Conservation (phyloP, 92 coral and sea anemone species). For the Palythoa grandis region DNA sequence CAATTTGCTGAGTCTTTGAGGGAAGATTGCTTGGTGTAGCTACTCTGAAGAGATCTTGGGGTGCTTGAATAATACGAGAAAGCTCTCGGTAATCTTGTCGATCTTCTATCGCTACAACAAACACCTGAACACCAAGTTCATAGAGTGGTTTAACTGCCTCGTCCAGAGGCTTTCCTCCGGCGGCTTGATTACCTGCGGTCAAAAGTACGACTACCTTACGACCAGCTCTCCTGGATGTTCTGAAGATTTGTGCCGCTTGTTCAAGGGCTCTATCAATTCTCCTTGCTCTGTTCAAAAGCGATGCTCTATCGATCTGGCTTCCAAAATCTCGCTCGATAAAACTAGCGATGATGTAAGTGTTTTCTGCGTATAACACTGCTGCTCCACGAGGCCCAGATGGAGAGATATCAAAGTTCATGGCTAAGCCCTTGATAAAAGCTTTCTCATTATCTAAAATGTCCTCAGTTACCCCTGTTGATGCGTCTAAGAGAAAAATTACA, state of each 20-base stretch:
- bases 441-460: conserved; percentile 58
- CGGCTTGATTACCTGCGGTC: conserved; percentile 45
- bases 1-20: conserved; percentile 1
- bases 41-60: conserved; percentile 13
- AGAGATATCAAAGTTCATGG: conserved; percentile 47
- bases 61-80: neutral
- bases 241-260: conserved; percentile 51
- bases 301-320: conserved; percentile 54
- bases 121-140: conserved; percentile 8
- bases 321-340: conserved; percentile 40
- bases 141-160: conserved; percentile 25
- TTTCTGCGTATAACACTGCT: conserved; percentile 52
- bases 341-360: conserved; percentile 35
- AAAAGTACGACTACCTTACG: conserved; percentile 52
- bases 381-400: conserved; percentile 57
- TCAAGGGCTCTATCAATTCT: conserved; percentile 69
- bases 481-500: conserved; percentile 73
- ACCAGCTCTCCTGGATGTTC: conserved; percentile 44
- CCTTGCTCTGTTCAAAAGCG: conserved; percentile 55
- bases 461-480: conserved; percentile 61
- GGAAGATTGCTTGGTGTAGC: neutral
- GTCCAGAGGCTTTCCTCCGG: conserved; percentile 30
- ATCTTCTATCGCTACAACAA: conserved; percentile 10
- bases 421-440: conserved; percentile 56
- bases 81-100: neutral